These are phyloP conservation scores for Papilio glaucus DNA, from an alignment of 1,140 invertebrate species.

Conservation along the genomic window DNA sequence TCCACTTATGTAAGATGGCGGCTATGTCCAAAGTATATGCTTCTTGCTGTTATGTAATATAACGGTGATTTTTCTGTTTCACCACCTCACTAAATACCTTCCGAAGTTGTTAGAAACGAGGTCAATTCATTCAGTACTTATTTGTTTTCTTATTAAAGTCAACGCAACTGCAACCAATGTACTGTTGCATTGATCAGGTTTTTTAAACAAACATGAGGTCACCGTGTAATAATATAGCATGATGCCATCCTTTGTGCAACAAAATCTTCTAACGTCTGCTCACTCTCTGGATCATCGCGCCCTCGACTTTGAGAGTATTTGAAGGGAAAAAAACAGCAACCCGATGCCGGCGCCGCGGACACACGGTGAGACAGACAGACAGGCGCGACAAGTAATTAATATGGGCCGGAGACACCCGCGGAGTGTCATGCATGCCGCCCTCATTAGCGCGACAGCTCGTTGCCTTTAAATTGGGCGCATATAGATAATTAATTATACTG, in stretches of 20 bases:
- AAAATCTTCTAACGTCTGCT: conserved; percentile 1
- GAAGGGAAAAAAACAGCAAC: background rate
- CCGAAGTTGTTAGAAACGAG: background rate
- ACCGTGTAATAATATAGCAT: background rate
- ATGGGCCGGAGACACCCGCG: conserved; percentile 8
- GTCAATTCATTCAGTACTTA: background rate
- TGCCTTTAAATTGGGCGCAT: conserved; percentile 8
- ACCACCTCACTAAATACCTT: no score
- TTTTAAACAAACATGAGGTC: background rate
- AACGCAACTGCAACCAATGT: background rate
- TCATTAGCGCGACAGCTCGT: conserved; percentile 15
- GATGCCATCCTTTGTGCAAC: conserved; percentile 2
- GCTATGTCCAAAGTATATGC: no score
- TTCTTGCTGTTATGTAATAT: no score
- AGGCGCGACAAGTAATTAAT: conserved; percentile 20
- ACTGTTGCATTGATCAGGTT: background rate
- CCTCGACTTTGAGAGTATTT: background rate
- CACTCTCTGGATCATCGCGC: background rate
- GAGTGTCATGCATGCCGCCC: conserved; percentile 12
- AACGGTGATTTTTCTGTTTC: no score
- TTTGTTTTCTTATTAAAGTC: background rate
- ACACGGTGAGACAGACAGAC: background rate
- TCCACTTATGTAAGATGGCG: no score
- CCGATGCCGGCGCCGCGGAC: background rate
- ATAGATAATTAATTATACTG: conserved; percentile 12